Base-by-base conservation (phyloP, 2,888 invertebrate species). In the Electrophaes corylata region DNA sequence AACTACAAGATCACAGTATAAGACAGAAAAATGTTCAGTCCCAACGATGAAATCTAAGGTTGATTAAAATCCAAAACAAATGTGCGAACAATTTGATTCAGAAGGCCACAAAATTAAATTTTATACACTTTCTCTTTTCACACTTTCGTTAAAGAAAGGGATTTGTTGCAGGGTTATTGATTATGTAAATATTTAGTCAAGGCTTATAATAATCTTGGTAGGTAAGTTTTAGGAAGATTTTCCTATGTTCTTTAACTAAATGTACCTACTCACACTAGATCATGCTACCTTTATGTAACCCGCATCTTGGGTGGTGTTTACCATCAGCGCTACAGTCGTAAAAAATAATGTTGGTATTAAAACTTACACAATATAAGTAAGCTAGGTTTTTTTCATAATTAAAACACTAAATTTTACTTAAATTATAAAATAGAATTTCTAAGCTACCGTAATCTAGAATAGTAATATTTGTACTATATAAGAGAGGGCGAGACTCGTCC, bases 131-230 rank as follows among this genome's bases (percentile, higher is more conserved):
- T 66, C 66, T 33, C 52, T 62, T 59, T 64, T 64, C 40, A 59
- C 66, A 65, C 66, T 66, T 66, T 66, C 62, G 39, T 60, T 64
- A 45, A 37, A n/a, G 12, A 57, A 59, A 59, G 18, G 41, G 41
- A 60, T 60, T 63, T 50, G 54, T 56, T 40, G 54, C 49, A 47
- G 41, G 19, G 16, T 53, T 33, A 31, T 31, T 16, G 37, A 23
- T 57, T 41, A 40, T 29, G 37, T 51, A 57, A 56, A 20, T 40
- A 12, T 12, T 40, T 33, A 10, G 45, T 11, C 31, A 33, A 18
- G 50, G 20, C 16, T 29, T 18, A 4, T 16, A 29, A 11, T 18
- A 10, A 19, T 10, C 10, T 16, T 14, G 8, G 3, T 14, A 20
- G 31, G 12, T 14, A 11, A 37, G 16, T 35, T 48, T 16, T 10